Evolutionary conservation across 1,140 invertebrate species (phyloP).

Genomic region (Triops cancriformis): DNA sequence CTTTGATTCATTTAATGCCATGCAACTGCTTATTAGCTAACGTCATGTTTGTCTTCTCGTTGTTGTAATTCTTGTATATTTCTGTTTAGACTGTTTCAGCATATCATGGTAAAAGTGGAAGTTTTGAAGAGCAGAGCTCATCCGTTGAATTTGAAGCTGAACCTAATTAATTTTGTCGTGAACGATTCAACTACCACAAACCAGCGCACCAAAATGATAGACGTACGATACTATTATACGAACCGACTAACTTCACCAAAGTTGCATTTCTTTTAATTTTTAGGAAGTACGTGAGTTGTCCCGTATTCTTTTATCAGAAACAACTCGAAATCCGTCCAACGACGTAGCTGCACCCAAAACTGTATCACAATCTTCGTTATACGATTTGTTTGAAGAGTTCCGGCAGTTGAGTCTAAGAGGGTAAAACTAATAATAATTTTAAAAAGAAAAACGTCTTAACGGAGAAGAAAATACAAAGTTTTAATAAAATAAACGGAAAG

Average conservation of each 20-base stretch:
- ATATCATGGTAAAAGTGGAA: slow-evolving; percentile 6
- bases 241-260: neutral
- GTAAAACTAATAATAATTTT: neutral
- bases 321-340: neutral
- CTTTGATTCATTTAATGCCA: too few relatives aligned
- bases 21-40: too few relatives aligned
- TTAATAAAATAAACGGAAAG: too few relatives aligned
- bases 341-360: neutral
- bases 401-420: neutral
- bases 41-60: too few relatives aligned
- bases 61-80: too few relatives aligned
- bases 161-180: neutral
- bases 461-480: neutral
- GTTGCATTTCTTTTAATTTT: neutral
- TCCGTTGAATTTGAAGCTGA: neutral
- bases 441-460: neutral
- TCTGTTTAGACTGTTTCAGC: neutral
- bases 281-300: neutral
- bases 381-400: neutral
- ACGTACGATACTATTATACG: neutral
- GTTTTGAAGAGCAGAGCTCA: slow-evolving; percentile 1
- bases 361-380: neutral
- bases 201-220: neutral
- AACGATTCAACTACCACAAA: neutral
- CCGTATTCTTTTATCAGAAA: neutral